These are phyloP conservation scores for Hydropotes inermis DNA, from an alignment of 2,113 vertebrate genomes.

Conservation along the genomic window DNA sequence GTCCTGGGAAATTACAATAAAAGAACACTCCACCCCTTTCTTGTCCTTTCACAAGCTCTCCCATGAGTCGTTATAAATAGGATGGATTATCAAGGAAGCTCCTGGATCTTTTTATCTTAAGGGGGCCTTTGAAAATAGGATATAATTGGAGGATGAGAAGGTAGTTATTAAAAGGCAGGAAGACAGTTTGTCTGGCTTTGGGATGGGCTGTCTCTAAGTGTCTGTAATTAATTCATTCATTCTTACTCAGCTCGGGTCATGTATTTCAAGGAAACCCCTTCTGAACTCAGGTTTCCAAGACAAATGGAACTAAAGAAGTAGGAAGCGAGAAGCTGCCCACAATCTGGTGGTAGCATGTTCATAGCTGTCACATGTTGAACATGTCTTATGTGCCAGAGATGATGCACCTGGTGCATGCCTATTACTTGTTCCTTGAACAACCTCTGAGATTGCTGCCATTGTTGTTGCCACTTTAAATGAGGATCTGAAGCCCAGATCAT, in stretches of 20 bases:
- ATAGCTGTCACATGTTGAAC: neutral
- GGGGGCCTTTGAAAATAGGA: constrained; percentile 50
- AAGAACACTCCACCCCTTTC: neutral
- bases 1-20: neutral
- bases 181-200: constrained; percentile 23
- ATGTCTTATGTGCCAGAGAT: neutral
- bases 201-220: neutral
- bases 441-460: neutral
- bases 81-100: constrained; percentile 13
- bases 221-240: constrained; percentile 16
- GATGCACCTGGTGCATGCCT: neutral
- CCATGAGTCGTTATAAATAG: constrained; percentile 11
- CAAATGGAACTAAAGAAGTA: neutral
- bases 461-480: neutral
- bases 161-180: constrained; percentile 40
- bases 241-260: neutral
- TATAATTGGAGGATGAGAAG: constrained; percentile 32
- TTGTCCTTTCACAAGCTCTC: neutral
- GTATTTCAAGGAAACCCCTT: neutral
- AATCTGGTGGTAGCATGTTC: fast-evolving
- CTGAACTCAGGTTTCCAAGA: neutral
- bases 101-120: constrained; percentile 50
- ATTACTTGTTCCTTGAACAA: neutral
- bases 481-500: neutral
- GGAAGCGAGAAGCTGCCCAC: neutral